phyloP scores from a whole-genome alignment of 2,113 vertebrate genomes.

The Melanerpes formicivorus region DNA sequence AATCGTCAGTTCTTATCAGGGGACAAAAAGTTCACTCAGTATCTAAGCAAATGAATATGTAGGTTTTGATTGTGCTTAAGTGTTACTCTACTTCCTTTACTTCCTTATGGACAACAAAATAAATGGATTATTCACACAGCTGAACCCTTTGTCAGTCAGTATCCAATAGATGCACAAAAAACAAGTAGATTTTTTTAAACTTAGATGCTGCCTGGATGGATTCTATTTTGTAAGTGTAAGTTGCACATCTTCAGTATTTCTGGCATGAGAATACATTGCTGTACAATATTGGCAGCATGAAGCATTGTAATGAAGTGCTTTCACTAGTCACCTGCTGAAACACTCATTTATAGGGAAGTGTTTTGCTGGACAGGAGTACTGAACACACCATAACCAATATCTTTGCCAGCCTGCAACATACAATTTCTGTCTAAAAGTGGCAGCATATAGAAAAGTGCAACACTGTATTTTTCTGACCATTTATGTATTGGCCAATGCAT shows the following conservation, averaged over 20 bases:
- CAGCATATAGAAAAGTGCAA: not conserved
- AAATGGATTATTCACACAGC: not conserved
- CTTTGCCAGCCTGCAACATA: conserved; percentile 47
- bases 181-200: not conserved
- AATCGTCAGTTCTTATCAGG: not conserved
- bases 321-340: not conserved
- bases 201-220: not conserved
- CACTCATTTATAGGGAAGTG: conserved; percentile 19
- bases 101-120: not conserved
- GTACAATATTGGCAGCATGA: conserved; percentile 17
- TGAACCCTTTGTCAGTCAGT: not conserved
- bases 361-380: conserved; percentile 28
- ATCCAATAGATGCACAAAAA: not conserved
- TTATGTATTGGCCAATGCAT: not conserved
- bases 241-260: not conserved
- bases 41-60: not conserved
- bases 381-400: not conserved
- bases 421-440: conserved; percentile 31
- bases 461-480: not conserved
- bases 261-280: not conserved
- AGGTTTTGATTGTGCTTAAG: not conserved
- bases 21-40: not conserved
- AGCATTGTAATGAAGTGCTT: conserved; percentile 36
- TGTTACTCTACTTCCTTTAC: not conserved
- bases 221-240: conserved; percentile 30